Evolutionary conservation across 2,888 invertebrate genomes (phyloP).

Genomic region (Hesperia comma): DNA sequence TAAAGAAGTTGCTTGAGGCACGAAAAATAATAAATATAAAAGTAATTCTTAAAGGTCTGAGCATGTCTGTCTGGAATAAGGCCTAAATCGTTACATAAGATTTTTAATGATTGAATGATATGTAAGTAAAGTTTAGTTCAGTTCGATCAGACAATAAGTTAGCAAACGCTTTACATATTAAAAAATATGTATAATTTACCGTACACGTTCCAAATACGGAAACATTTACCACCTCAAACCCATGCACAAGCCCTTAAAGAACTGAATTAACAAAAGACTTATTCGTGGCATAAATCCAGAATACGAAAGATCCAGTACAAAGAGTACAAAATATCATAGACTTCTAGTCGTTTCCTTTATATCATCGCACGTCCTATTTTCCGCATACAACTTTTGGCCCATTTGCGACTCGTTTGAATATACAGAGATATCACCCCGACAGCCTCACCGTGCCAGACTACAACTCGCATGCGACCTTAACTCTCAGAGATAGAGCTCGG

Average conservation of each 20-base stretch:
- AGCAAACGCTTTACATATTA: not conserved
- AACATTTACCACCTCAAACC: not conserved
- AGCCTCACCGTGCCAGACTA: slow-evolving; percentile 42
- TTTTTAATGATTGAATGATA: no score
- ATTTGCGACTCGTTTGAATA: slow-evolving; percentile 69
- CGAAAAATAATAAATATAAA: no score
- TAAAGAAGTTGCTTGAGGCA: no score
- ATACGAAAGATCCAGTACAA: slow-evolving; percentile 37
- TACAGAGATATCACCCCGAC: slow-evolving; percentile 60
- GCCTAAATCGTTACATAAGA: no score
- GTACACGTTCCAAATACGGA: slow-evolving; percentile 1
- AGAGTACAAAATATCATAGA: slow-evolving; percentile 38
- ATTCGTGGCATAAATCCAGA: slow-evolving; percentile 18
- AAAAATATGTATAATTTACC: not conserved
- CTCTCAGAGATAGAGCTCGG: slow-evolving; percentile 45
- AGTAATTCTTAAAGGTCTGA: no score
- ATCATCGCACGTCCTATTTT: slow-evolving; percentile 60
- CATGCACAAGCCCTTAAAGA: slow-evolving; percentile 1
- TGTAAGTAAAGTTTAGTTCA: no score
- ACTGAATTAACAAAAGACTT: slow-evolving; percentile 22
- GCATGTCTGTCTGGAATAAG: no score
- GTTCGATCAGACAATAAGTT: no score
- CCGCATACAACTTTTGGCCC: slow-evolving; percentile 72
- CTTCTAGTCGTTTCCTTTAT: slow-evolving; percentile 45
- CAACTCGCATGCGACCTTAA: slow-evolving; percentile 18